Evolutionary conservation across 2,888 invertebrate genomes (phyloP).

Genomic region (Lasioglossum villosulum): DNA sequence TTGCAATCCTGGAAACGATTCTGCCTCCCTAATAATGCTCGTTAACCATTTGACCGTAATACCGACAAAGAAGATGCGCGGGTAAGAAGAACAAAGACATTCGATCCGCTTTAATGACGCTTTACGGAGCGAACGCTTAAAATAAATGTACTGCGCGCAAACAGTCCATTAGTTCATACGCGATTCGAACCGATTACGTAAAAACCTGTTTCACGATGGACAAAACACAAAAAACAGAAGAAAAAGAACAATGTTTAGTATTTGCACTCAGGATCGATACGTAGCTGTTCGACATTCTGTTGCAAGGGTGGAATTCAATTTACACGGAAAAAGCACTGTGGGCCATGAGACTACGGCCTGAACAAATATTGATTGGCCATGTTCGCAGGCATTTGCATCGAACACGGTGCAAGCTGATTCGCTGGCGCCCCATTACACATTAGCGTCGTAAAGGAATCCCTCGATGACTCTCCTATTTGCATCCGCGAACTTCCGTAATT

Average conservation of each 20-base stretch:
- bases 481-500: conserved; percentile 8
- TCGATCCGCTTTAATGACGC: conserved; percentile 7
- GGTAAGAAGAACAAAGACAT: background rate
- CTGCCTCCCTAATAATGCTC: background rate
- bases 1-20: too few relatives aligned
- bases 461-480: background rate
- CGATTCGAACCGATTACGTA: background rate
- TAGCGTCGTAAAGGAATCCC: background rate
- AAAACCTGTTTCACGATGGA: background rate
- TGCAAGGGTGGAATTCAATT: conserved; percentile 51
- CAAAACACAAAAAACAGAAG: background rate
- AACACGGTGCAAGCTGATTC: conserved; percentile 3
- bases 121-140: background rate
- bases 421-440: conserved; percentile 23
- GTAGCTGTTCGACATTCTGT: conserved; percentile 31
- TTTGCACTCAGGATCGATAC: conserved; percentile 20
- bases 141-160: background rate
- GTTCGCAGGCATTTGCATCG: conserved; percentile 58
- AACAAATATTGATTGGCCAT: conserved; percentile 68
- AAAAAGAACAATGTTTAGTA: conserved; percentile 36
- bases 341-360: conserved; percentile 31
- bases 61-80: background rate
- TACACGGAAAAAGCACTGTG: conserved; percentile 20
- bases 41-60: background rate
- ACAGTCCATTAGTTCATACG: background rate